Conservation (phyloP, 2,797 vertebrate species). For the Enteromius anoplus region DNA sequence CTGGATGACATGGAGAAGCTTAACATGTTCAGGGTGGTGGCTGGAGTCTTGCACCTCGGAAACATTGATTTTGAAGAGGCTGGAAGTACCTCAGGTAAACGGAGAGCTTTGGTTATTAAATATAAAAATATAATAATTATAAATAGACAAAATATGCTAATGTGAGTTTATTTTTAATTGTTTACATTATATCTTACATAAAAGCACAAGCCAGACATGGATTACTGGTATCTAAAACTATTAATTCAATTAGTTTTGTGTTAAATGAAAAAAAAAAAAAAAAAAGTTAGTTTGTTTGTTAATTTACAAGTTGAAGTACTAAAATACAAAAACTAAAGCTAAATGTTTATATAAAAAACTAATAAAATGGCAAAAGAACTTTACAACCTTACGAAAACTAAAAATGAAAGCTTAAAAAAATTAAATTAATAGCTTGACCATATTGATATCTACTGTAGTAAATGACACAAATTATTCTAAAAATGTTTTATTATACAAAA, state of each 20-base stretch:
- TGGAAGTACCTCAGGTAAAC: conserved; percentile 91
- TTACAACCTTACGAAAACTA: not conserved
- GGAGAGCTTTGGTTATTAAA: not conserved
- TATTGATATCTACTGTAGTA: not conserved
- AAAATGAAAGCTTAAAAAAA: not conserved
- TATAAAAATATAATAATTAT: too few species aligned
- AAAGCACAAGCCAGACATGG: not conserved
- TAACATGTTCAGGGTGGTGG: conserved; percentile 94
- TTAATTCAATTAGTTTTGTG: not conserved
- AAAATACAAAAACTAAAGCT: not conserved
- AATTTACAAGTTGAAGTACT: not conserved
- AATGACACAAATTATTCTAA: not conserved
- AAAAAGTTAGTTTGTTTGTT: too few species aligned
- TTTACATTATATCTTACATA: not conserved
- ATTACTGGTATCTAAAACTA: not conserved
- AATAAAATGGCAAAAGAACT: not conserved
- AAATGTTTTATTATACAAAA: not conserved
- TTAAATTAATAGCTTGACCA: not conserved
- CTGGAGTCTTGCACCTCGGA: conserved; percentile 94
- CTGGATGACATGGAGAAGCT: conserved; percentile 92
- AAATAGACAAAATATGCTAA: not conserved
- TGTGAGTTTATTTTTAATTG: not conserved
- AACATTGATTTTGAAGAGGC: conserved; percentile 97
- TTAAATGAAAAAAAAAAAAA: not conserved
- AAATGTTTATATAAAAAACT: not conserved